Evolutionary conservation across 1,140 invertebrate genomes (phyloP), one percentile per base, ranked within the genome.

Genomic region (Pantala flavescens): DNA sequence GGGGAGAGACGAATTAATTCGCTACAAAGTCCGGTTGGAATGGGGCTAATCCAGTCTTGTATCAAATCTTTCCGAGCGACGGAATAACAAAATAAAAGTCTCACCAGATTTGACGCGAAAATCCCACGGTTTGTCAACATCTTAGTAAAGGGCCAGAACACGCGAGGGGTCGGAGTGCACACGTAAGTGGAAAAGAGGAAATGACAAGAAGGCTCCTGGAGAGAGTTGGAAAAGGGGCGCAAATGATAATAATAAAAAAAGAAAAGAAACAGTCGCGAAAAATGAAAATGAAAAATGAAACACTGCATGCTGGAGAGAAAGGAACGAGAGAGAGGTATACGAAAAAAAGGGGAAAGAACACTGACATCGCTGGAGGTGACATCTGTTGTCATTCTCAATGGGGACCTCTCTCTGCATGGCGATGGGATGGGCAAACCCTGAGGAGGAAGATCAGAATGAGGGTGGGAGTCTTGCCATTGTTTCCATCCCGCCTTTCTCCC

Each of bases 221-320:
- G 49, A 63, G 49, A 21, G n/a, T 7, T 5, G 9, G 28, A 36
- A 9, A 36, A 9, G 9, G 28, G 28, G 28, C 28, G 28, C 28
- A 36, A 36, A 36, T 19, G n/a, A 63, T 63, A 63, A 19, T 63
- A 21, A 63, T 19, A 63, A 63, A 63, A 63, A 63, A 63, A 63
- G 49, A 63, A 9, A 63, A 63, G 49, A 63, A 16, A 63, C 49
- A 21, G 49, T 63, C 49, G 49, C 49, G 49, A 63, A 63, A 63
- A 63, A 63, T 63, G 49, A 63, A 63, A 63, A 63, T 63, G 49
- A 63, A 63, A 63, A 63, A 63, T 63, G 49, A 63, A 63, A 63
- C 49, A 63, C 49, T 63, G 49, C 49, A 63, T 63, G 49, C 49
- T 63, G 49, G 49, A 63, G 49, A 63, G 49, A 63, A 63, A 21